phyloP scores from a whole-genome alignment of 2,113 vertebrate genomes.

The Nothobranchius furzeri region DNA sequence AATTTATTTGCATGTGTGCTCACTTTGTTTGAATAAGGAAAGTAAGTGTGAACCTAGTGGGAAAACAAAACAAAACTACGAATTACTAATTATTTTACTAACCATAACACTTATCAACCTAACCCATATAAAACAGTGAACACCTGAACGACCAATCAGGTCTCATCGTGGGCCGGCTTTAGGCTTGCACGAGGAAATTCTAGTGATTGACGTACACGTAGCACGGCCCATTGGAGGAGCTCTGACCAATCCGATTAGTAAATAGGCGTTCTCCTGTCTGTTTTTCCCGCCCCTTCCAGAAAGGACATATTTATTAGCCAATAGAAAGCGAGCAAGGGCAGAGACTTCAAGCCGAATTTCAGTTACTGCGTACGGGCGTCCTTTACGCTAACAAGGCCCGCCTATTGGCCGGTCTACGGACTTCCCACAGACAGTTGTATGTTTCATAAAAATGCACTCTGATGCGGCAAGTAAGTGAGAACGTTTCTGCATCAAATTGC shows the following conservation, averaged over 20 bases:
- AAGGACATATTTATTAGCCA: constrained; percentile 40
- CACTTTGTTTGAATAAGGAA: no score
- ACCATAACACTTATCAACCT: no score
- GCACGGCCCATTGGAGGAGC: constrained; percentile 39
- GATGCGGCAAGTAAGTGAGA: constrained; percentile 98
- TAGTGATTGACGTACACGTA: constrained; percentile 56
- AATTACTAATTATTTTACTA: no score
- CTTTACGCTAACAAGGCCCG: constrained; percentile 75
- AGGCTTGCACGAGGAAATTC: constrained; percentile 62
- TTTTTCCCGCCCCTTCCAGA: constrained; percentile 5
- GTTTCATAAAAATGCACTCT: constrained; percentile 99
- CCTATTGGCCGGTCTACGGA: constrained; percentile 84
- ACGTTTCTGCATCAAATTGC: constrained; percentile 21
- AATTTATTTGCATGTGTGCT: no score
- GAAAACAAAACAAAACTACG: no score
- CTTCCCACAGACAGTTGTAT: constrained; percentile 83
- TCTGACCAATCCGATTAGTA: constrained; percentile 42
- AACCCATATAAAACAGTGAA: no score
- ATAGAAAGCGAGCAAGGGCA: constrained; percentile 35
- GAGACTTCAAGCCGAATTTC: not conserved
- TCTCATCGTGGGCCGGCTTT: constrained; percentile 73
- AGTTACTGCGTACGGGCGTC: constrained; percentile 74
- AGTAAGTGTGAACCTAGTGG: no score
- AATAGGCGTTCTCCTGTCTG: constrained; percentile 30
- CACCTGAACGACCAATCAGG: constrained; percentile 58